Conservation (phyloP, 30 jellyfish, hydroid and myxozoan species). For the Sanderia malayensis region DNA sequence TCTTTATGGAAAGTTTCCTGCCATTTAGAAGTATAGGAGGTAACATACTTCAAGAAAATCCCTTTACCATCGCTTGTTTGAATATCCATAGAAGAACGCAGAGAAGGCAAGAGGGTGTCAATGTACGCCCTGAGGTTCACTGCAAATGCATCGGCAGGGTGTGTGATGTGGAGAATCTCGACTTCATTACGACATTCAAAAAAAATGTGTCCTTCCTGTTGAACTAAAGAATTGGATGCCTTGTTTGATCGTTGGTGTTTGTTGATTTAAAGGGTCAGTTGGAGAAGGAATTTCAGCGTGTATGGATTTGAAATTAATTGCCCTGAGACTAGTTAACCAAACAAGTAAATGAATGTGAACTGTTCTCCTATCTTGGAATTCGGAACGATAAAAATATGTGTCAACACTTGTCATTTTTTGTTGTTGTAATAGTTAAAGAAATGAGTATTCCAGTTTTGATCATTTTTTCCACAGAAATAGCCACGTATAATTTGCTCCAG, state of each 20-base stretch:
- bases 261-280: neutral
- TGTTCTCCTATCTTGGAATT: conserved; percentile 45
- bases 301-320: neutral
- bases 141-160: neutral
- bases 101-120: neutral
- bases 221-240: neutral
- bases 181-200: neutral
- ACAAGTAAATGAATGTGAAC: conserved; percentile 42
- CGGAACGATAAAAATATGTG: conserved; percentile 34
- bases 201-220: neutral
- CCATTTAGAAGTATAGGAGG: conserved; percentile 33
- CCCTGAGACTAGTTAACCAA: conserved; percentile 7
- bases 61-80: conserved; percentile 26
- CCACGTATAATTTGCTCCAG: conserved; percentile 51
- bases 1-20: conserved; percentile 8
- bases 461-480: conserved; percentile 30
- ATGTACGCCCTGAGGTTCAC: neutral
- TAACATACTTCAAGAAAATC: conserved; percentile 25
- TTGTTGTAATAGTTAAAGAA: conserved; percentile 4
- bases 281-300: conserved; percentile 12
- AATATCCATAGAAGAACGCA: conserved; percentile 14
- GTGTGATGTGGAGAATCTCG: neutral
- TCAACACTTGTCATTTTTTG: neutral
- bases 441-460: conserved; percentile 16
- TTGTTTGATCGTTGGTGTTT: conserved; percentile 13